Conservation (phyloP, 2,113 vertebrate species). For the Heloderma charlesbogerti region DNA sequence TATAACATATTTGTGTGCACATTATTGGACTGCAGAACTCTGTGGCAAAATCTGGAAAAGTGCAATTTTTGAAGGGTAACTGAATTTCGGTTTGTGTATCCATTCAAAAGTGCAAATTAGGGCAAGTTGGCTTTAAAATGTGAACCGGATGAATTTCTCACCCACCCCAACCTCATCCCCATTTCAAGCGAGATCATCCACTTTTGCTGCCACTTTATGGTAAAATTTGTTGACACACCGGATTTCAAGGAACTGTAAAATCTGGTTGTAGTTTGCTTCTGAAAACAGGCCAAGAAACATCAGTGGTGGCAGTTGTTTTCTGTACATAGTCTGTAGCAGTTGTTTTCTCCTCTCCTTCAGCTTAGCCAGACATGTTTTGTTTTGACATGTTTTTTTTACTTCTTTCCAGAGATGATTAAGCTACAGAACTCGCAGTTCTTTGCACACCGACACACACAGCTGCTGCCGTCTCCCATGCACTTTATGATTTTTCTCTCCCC, state of each 20-base stretch:
- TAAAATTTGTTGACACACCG: neutral
- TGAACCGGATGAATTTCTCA: no score
- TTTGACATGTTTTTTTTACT: slow-evolving; percentile 24
- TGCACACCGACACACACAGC: neutral
- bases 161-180: no score
- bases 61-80: no score
- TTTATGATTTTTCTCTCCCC: neutral
- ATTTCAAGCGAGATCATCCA: no score
- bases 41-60: no score
- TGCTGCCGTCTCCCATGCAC: neutral
- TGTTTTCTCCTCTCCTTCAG: neutral
- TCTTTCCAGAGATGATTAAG: slow-evolving; percentile 17
- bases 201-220: neutral
- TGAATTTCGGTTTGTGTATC: no score
- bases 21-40: no score
- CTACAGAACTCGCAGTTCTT: neutral
- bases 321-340: neutral
- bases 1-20: no score
- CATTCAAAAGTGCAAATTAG: no score
- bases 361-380: slow-evolving; percentile 16
- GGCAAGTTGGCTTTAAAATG: no score
- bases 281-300: slow-evolving; percentile 24
- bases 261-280: slow-evolving; percentile 14
- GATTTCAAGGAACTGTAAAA: neutral
- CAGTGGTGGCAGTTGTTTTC: neutral